Evolutionary conservation across 2,888 invertebrate species (phyloP), one percentile per base, ranked within the genome.

Genomic region (Drosophila cognata): DNA sequence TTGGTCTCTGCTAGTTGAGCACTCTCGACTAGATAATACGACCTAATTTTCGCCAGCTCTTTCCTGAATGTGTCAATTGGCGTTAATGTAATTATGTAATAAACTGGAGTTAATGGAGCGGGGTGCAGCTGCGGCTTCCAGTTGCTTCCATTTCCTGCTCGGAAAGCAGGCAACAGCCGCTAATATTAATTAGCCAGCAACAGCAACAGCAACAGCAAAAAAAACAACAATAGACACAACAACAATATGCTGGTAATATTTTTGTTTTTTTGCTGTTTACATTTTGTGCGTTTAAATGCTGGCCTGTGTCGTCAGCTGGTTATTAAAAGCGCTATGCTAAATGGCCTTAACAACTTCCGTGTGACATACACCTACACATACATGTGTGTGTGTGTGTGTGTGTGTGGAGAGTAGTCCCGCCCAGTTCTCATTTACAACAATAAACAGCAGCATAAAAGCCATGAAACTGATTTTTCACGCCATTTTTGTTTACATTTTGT

Each of bases 391-490:
- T 31, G 35, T 46, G 25, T 38, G 36, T 50, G 2, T 31, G 41
- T 61, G 43, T 52, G 58, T 33, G 53, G 48, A 8, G 36, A 25
- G 33, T 43, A 29, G 61, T 55, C 61, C 33, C 58, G 41, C 70
- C 75, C 61, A 55, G 31, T 25, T 66, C 87, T 85, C 86, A 80
- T 90, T 88, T 88, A 82, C 83, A 88, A 88, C 84, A 90, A 86
- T 88, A 88, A 88, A 89, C 90, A 90, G 81, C 58, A 81, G 84
- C 77, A 88, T 88, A 90, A 88, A 88, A 89, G 78, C 84, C 90
- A 89, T 88, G 90, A 88, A 90, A 90, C 87, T 90, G 87, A 88
- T 88, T 88, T 88, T 88, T 88, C 87, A 88, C 87, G 87, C 87
- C 87, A 90, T 90, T 88, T 90, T 88, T 90, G 80, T 90, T 88